phyloP scores from a whole-genome alignment of 1,140 invertebrate genomes.

The Drosophila tropicalis region DNA sequence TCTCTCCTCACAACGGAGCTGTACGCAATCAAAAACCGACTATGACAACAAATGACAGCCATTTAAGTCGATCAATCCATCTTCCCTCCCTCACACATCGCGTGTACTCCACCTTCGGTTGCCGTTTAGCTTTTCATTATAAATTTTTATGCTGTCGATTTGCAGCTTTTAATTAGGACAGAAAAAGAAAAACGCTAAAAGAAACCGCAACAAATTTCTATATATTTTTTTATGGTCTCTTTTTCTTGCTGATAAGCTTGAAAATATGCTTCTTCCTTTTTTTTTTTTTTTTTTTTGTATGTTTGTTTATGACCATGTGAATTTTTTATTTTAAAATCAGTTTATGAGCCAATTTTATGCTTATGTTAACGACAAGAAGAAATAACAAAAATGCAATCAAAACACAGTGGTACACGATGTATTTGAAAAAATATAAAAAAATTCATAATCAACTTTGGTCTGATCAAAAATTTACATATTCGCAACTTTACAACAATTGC shows the following conservation, averaged over 20 bases:
- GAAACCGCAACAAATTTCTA: conserved; percentile 28
- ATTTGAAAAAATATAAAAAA: not conserved
- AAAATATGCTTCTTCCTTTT: conserved; percentile 24
- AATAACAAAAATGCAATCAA: not conserved
- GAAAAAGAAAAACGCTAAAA: conserved; percentile 1
- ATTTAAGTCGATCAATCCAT: conserved; percentile 48
- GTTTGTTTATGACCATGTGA: conserved; percentile 50
- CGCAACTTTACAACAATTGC: too few relatives aligned
- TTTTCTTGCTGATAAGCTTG: conserved; percentile 5
- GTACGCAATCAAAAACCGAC: conserved; percentile 17
- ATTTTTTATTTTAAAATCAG: conserved; percentile 52
- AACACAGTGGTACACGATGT: conserved; percentile 32
- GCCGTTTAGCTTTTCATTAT: conserved; percentile 55
- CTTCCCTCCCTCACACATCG: not conserved
- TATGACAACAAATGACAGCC: conserved; percentile 29
- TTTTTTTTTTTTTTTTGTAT: conserved; percentile 14
- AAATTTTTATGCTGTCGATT: conserved; percentile 56
- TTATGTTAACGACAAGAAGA: conserved; percentile 40
- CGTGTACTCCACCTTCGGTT: not conserved
- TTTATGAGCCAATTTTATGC: conserved; percentile 54
- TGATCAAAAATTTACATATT: too few relatives aligned
- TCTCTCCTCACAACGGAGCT: not conserved
- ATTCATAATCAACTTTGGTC: not conserved
- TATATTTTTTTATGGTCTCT: not conserved
- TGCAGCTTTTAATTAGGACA: conserved; percentile 51